These are phyloP conservation scores for Scaptodrosophila latifasciaeformis DNA, from an alignment of 2,888 invertebrate genomes.

Conservation along the genomic window DNA sequence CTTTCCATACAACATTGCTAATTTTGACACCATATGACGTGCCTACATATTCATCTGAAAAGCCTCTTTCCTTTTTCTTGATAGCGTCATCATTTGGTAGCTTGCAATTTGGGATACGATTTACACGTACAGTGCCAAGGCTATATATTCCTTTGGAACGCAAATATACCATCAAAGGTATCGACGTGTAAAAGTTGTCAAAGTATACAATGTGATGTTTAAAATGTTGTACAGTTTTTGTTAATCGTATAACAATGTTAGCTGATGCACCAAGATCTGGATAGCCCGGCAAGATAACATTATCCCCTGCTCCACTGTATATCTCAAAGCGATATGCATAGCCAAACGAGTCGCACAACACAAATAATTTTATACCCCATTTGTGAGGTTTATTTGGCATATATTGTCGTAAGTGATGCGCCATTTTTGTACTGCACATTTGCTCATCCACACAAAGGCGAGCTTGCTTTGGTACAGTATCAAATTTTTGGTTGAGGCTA, in stretches of 20 bases:
- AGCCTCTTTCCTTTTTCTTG: slow-evolving; percentile 6
- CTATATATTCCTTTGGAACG: slow-evolving; percentile 15
- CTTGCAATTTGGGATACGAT: no score
- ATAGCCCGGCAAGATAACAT: slow-evolving; percentile 15
- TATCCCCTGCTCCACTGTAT: no score
- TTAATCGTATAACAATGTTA: slow-evolving; percentile 27
- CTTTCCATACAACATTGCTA: slow-evolving; percentile 15
- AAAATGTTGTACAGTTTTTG: slow-evolving; percentile 9
- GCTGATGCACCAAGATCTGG: slow-evolving; percentile 28
- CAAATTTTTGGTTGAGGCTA: slow-evolving; percentile 26
- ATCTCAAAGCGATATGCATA: no score
- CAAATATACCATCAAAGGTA: slow-evolving; percentile 22
- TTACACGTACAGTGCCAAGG: slow-evolving; percentile 11
- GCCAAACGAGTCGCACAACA: slow-evolving; percentile 10
- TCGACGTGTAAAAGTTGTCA: no score
- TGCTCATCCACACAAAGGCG: slow-evolving; percentile 34
- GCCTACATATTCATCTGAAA: slow-evolving; percentile 2
- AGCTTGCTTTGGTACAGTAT: slow-evolving; percentile 31
- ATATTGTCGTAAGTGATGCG: no score
- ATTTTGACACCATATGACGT: slow-evolving; percentile 2
- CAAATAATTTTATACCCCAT: slow-evolving; percentile 20
- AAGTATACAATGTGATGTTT: slow-evolving; percentile 18
- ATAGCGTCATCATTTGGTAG: slow-evolving; percentile 6
- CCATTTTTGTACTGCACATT: no score
- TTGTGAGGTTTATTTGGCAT: slow-evolving; percentile 32